Evolutionary conservation across 2,113 vertebrate genomes (phyloP).

Genomic region (Polyodon spathula): DNA sequence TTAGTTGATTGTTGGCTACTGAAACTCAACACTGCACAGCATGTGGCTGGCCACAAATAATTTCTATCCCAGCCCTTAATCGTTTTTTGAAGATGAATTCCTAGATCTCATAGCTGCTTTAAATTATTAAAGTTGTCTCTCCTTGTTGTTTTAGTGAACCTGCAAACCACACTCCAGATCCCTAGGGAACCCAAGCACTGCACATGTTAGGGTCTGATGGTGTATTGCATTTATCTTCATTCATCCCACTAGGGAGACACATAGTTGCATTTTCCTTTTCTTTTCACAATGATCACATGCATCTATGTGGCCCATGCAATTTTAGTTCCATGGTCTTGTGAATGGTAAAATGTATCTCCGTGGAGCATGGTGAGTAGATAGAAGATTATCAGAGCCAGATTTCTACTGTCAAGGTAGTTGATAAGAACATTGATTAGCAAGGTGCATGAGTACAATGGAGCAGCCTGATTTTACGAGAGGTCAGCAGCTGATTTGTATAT

Average conservation of each 20-base stretch:
- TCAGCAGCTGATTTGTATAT: background rate
- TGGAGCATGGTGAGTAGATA: too few species aligned
- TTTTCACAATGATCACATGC: conserved; percentile 1
- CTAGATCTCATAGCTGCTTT: background rate
- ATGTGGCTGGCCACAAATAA: too few species aligned
- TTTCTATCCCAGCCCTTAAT: too few species aligned
- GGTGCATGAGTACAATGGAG: background rate
- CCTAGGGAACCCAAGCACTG: background rate
- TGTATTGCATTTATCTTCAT: background rate
- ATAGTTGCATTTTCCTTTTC: conserved; percentile 4
- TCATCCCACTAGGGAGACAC: background rate
- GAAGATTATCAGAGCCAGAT: background rate
- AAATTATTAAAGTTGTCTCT: conserved; percentile 4
- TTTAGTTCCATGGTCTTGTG: background rate
- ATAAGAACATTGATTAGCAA: background rate
- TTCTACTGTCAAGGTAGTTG: background rate
- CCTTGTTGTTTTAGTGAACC: background rate
- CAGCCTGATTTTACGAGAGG: background rate
- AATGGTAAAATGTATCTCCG: conserved; percentile 1
- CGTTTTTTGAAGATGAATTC: background rate
- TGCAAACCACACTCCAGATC: background rate
- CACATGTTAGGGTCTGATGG: conserved; percentile 2
- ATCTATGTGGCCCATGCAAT: background rate
- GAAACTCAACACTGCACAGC: too few species aligned
- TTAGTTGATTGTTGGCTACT: too few species aligned